These are phyloP conservation scores for Suillia variegata DNA, from an alignment of 2,888 invertebrate species.

Conservation along the genomic window DNA sequence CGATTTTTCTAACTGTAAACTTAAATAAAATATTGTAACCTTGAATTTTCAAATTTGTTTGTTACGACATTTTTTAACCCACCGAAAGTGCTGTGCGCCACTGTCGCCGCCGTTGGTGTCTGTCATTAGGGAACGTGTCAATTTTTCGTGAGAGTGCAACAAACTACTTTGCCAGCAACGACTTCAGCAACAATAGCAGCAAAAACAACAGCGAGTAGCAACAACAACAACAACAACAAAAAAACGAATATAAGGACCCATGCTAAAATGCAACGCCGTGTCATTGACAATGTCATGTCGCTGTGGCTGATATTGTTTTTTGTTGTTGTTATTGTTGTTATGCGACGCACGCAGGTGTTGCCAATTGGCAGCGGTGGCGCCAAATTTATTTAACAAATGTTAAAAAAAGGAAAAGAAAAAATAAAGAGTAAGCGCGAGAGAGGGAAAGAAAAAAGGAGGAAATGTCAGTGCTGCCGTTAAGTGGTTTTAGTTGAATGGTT, in stretches of 20 bases:
- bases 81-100: too few species aligned
- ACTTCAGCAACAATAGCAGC: background rate
- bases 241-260: too few species aligned
- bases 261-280: background rate
- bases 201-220: too few species aligned
- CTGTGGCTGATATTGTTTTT: background rate
- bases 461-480: background rate
- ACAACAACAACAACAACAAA: too few species aligned
- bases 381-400: background rate
- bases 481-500: too few species aligned
- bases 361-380: background rate
- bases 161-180: slow-evolving; percentile 2
- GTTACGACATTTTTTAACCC: too few species aligned
- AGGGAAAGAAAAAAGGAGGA: background rate
- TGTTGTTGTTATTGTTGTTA: background rate
- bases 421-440: background rate
- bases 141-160: slow-evolving; percentile 1
- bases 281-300: slow-evolving; percentile 6
- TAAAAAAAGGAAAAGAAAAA: too few species aligned
- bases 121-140: slow-evolving; percentile 22
- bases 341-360: background rate
- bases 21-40: too few species aligned
- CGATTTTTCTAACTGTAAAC: too few species aligned
- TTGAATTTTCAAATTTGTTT: too few species aligned
- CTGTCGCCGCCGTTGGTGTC: slow-evolving; percentile 19